Conservation (phyloP, 2,113 vertebrate species). For the Rhegmatorhina hoffmannsi region DNA sequence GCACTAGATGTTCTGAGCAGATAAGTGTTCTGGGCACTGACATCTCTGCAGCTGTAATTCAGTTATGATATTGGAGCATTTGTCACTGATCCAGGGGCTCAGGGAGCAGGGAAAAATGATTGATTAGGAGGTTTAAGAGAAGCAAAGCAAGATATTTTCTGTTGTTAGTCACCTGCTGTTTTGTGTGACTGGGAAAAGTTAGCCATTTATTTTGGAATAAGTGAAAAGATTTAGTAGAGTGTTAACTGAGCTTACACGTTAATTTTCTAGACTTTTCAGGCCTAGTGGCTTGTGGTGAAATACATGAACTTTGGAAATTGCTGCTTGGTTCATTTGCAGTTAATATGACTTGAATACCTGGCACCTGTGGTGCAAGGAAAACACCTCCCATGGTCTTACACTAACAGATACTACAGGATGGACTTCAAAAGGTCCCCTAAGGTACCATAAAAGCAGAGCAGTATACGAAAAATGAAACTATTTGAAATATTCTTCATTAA, state of each 20-base stretch:
- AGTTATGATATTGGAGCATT: neutral
- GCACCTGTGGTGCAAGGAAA: neutral
- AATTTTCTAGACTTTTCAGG: neutral
- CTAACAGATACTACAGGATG: neutral
- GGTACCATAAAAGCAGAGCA: neutral
- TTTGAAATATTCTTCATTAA: neutral
- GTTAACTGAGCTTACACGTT: neutral
- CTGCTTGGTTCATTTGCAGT: neutral
- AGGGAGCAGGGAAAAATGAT: neutral
- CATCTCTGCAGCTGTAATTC: neutral
- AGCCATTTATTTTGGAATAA: neutral
- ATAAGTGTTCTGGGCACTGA: neutral
- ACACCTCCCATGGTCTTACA: neutral
- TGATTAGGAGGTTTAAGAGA: neutral
- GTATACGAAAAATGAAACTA: neutral
- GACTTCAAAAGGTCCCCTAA: neutral
- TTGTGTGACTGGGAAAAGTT: neutral
- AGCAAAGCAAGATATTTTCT: conserved; percentile 7
- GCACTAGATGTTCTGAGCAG: neutral
- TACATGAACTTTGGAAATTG: neutral
- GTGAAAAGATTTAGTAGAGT: neutral
- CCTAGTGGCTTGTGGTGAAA: neutral
- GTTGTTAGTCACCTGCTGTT: neutral
- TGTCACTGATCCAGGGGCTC: neutral
- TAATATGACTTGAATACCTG: neutral